phyloP scores from a whole-genome alignment of 2,113 vertebrate species.

The Hyaena hyaena region DNA sequence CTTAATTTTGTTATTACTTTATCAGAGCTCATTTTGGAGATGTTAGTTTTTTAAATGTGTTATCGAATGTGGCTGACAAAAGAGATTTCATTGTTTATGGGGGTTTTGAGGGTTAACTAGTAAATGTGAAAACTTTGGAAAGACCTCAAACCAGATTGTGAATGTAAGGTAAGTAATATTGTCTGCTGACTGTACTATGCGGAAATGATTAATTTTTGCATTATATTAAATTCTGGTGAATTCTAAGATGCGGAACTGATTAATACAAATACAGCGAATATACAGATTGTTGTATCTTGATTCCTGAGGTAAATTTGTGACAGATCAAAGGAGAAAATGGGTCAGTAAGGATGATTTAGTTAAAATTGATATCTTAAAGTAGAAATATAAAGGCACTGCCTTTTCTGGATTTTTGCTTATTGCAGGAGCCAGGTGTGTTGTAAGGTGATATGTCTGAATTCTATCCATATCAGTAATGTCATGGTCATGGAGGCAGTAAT shows the following conservation, averaged over 20 bases:
- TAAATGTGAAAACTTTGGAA: slow-evolving; percentile 13
- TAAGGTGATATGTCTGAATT: not conserved
- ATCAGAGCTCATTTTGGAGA: not conserved
- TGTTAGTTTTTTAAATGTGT: slow-evolving; percentile 16
- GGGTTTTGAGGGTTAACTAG: not conserved
- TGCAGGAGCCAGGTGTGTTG: not conserved
- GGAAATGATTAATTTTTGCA: not conserved
- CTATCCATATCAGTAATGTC: not conserved
- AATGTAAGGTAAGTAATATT: not conserved
- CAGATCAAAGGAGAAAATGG: slow-evolving; percentile 18
- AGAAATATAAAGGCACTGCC: not conserved
- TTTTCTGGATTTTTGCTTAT: not conserved
- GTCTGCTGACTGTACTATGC: not conserved
- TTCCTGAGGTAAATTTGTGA: slow-evolving; percentile 19
- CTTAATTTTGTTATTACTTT: not conserved
- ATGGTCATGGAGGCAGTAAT: not conserved
- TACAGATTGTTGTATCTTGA: not conserved
- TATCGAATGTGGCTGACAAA: not conserved
- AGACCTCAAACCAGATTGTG: not conserved
- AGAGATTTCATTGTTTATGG: not conserved
- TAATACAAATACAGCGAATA: not conserved
- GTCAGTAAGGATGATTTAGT: not conserved
- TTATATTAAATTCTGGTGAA: slow-evolving; percentile 40
- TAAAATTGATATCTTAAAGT: not conserved
- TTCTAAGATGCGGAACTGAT: slow-evolving; percentile 26